Evolutionary conservation across 2,888 invertebrate genomes (phyloP).

Genomic region (Ennomos fuscantarius): DNA sequence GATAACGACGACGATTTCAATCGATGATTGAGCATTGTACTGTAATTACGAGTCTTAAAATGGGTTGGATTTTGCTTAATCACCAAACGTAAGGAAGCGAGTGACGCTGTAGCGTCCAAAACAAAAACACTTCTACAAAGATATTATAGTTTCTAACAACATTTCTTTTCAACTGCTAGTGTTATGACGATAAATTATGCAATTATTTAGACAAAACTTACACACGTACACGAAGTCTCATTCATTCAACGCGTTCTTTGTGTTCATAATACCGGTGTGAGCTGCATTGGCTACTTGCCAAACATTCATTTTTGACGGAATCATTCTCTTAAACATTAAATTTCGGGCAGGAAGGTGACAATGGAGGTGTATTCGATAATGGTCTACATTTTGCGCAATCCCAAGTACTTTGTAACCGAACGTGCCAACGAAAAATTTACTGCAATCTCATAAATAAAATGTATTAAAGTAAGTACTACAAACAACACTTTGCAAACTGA

Average conservation of each 20-base stretch:
- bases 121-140: too few species aligned
- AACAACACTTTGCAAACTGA: too few species aligned
- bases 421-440: slow-evolving; percentile 6
- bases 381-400: slow-evolving; percentile 24
- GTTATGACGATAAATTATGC: slow-evolving; percentile 16
- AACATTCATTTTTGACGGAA: slow-evolving; percentile 55
- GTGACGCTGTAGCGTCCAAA: too few species aligned
- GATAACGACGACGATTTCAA: too few species aligned
- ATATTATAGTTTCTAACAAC: too few species aligned
- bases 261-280: slow-evolving; percentile 31
- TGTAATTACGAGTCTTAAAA: too few species aligned
- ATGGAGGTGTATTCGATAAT: slow-evolving; percentile 51
- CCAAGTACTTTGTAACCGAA: neutral
- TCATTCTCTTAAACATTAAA: slow-evolving; percentile 54
- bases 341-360: slow-evolving; percentile 54
- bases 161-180: neutral
- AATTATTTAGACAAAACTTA: slow-evolving; percentile 4
- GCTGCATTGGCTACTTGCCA: slow-evolving; percentile 61
- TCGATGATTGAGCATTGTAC: too few species aligned
- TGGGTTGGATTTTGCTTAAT: neutral
- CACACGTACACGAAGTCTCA: slow-evolving; percentile 21
- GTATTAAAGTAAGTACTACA: too few species aligned
- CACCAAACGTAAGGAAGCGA: neutral
- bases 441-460: too few species aligned
- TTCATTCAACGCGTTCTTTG: slow-evolving; percentile 37